These are phyloP conservation scores for Triops cancriformis DNA, from an alignment of 1,140 invertebrate genomes.

Conservation along the genomic window DNA sequence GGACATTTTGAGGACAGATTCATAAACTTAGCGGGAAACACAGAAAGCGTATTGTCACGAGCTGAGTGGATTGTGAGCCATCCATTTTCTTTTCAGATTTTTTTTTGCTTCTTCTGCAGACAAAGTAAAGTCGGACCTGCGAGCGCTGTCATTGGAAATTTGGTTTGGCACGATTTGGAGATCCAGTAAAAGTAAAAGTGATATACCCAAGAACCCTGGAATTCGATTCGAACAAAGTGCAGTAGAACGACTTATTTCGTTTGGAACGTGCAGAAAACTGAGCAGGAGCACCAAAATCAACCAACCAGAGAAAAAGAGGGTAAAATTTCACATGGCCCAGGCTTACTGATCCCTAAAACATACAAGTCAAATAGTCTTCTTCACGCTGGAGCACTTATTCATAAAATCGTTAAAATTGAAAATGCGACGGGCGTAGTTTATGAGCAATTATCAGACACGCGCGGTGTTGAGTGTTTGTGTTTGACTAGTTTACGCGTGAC, in stretches of 20 bases:
- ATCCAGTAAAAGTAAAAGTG: neutral
- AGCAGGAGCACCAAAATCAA: conserved; percentile 4
- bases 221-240: neutral
- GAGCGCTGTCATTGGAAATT: neutral
- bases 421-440: neutral
- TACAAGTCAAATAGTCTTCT: neutral
- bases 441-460: neutral
- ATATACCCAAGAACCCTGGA: conserved; percentile 9
- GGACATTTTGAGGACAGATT: neutral
- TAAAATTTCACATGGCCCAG: neutral
- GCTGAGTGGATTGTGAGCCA: neutral
- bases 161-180: neutral
- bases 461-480: neutral
- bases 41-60: conserved; percentile 9
- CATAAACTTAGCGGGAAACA: neutral
- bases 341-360: neutral
- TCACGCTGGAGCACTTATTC: neutral
- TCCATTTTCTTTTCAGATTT: neutral
- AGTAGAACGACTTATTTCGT: neutral
- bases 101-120: no score
- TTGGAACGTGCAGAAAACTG: neutral
- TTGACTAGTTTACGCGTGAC: neutral
- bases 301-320: neutral
- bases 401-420: neutral
- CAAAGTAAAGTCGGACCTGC: neutral